Percentiles rank a stretch among this genome's conserved stretches.
phyloP scores from a whole-genome alignment of 1,140 invertebrate genomes.

The Drosophila leontia region DNA sequence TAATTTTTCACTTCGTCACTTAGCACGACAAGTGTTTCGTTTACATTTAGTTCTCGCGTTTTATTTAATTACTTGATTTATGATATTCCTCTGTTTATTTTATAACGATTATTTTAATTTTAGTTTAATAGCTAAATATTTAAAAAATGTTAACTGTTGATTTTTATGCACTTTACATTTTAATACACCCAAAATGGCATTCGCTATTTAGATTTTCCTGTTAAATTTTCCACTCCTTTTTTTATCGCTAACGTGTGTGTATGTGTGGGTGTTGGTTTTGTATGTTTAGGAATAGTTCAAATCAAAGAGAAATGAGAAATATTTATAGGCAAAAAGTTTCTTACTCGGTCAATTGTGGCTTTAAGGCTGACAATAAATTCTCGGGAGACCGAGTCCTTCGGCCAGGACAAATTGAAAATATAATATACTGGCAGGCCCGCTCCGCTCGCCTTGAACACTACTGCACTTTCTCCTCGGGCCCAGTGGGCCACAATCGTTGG shows the following conservation, averaged over 20 bases:
- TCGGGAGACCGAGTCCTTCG: not conserved
- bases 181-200: constrained; percentile 67
- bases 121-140: constrained; percentile 86
- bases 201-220: constrained; percentile 67
- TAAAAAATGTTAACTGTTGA: constrained; percentile 87
- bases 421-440: constrained; percentile 6
- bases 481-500: constrained; percentile 45
- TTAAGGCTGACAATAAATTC: constrained; percentile 6
- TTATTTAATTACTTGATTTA: constrained; percentile 62
- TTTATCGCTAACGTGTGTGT: constrained; percentile 25
- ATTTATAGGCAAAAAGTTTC: not conserved
- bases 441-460: not conserved
- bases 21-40: constrained; percentile 14
- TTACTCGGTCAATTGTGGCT: constrained; percentile 8
- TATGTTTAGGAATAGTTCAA: not conserved
- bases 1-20: constrained; percentile 24
- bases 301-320: not conserved
- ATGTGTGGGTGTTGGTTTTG: constrained; percentile 17
- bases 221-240: constrained; percentile 38
- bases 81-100: constrained; percentile 76
- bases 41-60: constrained; percentile 32
- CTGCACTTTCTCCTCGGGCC: constrained; percentile 2
- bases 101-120: constrained; percentile 85
- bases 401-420: not conserved
- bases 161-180: constrained; percentile 85